phyloP scores from a whole-genome alignment of 2,888 invertebrate genomes.

The Belgica antarctica region DNA sequence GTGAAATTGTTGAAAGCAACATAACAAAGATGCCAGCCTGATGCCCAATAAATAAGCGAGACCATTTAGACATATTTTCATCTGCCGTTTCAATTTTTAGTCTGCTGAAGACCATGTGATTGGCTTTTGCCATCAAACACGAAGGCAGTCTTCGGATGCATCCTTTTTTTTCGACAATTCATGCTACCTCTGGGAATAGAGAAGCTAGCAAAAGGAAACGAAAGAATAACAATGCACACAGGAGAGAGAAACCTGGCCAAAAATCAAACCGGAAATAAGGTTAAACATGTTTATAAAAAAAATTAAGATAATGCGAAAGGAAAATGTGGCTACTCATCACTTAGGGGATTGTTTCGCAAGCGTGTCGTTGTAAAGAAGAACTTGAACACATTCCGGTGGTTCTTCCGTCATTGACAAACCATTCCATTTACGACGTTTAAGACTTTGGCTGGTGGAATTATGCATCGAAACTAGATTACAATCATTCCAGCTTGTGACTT shows the following conservation, averaged over 20 bases:
- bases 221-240: slow-evolving; percentile 20
- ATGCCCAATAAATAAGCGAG: not conserved
- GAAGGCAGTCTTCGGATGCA: not conserved
- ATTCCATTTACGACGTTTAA: too few species aligned
- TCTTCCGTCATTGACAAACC: not conserved
- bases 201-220: not conserved
- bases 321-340: not conserved
- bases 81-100: not conserved
- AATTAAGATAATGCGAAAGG: not conserved
- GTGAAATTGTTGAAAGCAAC: not conserved
- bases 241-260: slow-evolving; percentile 11
- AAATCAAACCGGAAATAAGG: slow-evolving; percentile 40
- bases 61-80: not conserved
- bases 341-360: slow-evolving; percentile 11
- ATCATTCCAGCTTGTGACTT: not conserved
- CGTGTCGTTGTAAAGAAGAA: not conserved
- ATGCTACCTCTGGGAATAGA: slow-evolving; percentile 19
- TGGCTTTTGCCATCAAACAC: not conserved
- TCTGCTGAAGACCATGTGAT: too few species aligned
- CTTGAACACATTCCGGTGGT: not conserved
- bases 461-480: not conserved
- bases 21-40: not conserved
- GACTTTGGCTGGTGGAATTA: not conserved
- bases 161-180: not conserved
- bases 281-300: slow-evolving; percentile 24